Conservation (phyloP, 2,113 vertebrate genomes). For the Amblyopsis rosae region DNA sequence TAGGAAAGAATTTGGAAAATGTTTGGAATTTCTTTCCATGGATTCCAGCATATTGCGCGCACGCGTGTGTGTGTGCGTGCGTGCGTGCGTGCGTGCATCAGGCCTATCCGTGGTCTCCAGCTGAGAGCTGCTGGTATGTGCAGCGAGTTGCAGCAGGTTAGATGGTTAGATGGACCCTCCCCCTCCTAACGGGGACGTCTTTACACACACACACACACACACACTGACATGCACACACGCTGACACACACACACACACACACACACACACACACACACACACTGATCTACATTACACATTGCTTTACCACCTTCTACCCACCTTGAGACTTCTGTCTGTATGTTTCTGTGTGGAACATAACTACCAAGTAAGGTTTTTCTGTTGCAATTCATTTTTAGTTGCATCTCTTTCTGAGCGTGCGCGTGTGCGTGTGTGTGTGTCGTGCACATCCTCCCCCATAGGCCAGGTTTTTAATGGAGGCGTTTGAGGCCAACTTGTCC, state of each 20-base stretch:
- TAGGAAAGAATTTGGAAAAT: slow-evolving; percentile 19
- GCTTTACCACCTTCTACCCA: no score
- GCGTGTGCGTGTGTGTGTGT: no score
- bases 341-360: neutral
- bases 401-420: neutral
- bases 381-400: slow-evolving; percentile 9
- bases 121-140: slow-evolving; percentile 44
- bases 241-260: slow-evolving; percentile 21
- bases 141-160: slow-evolving; percentile 71
- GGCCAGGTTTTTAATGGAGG: slow-evolving; percentile 25
- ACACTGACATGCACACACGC: neutral
- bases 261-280: neutral
- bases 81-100: neutral
- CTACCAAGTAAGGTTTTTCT: neutral
- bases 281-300: neutral
- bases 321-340: slow-evolving; percentile 6
- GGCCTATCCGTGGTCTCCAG: neutral
- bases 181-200: slow-evolving; percentile 22
- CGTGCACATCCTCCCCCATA: neutral
- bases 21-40: slow-evolving; percentile 21
- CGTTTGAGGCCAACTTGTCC: slow-evolving; percentile 29
- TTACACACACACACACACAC: neutral
- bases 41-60: slow-evolving; percentile 15
- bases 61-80: slow-evolving; percentile 31
- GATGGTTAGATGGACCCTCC: slow-evolving; percentile 37